Base-by-base conservation (phyloP, 2,888 invertebrate species). In the Drosophila neotestacea region DNA sequence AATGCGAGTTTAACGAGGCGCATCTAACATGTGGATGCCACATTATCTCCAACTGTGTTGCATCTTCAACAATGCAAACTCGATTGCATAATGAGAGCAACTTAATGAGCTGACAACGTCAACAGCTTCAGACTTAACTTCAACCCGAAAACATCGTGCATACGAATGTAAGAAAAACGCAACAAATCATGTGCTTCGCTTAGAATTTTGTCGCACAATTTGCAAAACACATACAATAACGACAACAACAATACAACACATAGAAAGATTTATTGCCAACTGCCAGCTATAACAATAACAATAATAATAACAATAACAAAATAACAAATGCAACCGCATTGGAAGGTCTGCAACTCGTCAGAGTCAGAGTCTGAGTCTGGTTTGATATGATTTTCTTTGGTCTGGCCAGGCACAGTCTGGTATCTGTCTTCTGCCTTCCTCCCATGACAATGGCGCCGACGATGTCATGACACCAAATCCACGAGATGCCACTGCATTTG, bases 121-220 rank as follows among this genome's bases (percentile, higher is more conserved):
- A 51, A 11, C 50, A 27, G 50, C 28, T 30, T 16, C 36, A 38
- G 27, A 22, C n/a, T 36, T n/a, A 38, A 16, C 59, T 9, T 32
- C 56, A 27, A 4, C 13, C 11, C 7, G 27, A 22, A 11, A 22
- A 22, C 59, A 67, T 88, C 88, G 88, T 81, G 85, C 52, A 51
- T 32, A 56, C 42, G 34, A 16, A 4, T 50, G 11, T 6, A 64
- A 28, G 50, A 59, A 51, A 60, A 55, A 59, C 41, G 67, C 74
- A 71, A 81, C 88, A 87, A 84, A 81, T 89, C 85, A 89, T 80
- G 67, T 55, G 79, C 13, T 68, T 59, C 54, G 79, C 79, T 79
- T 67, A 89, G 90, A 84, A 88, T 89, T 76, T 89, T 76, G 83
- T 89, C 79, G 76, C 73, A 82, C 79, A 81, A 81, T 77, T 73